These are phyloP conservation scores for Terrapene triunguis DNA, from an alignment of 2,113 vertebrate genomes.

Conservation along the genomic window DNA sequence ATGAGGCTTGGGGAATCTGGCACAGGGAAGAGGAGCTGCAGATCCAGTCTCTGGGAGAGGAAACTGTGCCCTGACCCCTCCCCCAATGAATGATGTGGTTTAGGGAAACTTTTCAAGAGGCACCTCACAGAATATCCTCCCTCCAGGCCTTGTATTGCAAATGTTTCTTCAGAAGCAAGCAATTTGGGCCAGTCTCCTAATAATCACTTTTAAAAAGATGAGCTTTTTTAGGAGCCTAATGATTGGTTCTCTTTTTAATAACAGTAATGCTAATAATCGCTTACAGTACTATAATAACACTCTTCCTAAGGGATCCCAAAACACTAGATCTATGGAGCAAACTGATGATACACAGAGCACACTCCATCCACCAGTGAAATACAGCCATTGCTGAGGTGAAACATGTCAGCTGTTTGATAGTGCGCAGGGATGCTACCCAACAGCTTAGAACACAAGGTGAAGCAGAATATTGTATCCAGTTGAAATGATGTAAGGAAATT, in stretches of 20 bases:
- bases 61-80: neutral
- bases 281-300: neutral
- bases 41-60: neutral
- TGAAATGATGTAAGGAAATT: neutral
- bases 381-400: neutral
- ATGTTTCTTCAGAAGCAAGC: neutral
- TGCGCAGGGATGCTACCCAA: neutral
- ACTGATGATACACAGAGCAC: neutral
- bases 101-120: neutral
- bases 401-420: neutral
- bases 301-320: neutral
- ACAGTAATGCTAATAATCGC: neutral
- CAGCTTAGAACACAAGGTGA: neutral
- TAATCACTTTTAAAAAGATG: neutral
- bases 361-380: neutral
- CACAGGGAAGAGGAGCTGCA: neutral
- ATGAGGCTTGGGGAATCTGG: neutral
- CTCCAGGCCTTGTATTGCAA: neutral
- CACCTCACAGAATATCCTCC: neutral
- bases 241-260: neutral
- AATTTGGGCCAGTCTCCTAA: neutral
- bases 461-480: neutral
- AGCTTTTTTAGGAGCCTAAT: neutral
- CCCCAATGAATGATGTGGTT: neutral
- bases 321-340: neutral